Conservation (phyloP, 2,888 invertebrate species). For the Melieria omissa region DNA sequence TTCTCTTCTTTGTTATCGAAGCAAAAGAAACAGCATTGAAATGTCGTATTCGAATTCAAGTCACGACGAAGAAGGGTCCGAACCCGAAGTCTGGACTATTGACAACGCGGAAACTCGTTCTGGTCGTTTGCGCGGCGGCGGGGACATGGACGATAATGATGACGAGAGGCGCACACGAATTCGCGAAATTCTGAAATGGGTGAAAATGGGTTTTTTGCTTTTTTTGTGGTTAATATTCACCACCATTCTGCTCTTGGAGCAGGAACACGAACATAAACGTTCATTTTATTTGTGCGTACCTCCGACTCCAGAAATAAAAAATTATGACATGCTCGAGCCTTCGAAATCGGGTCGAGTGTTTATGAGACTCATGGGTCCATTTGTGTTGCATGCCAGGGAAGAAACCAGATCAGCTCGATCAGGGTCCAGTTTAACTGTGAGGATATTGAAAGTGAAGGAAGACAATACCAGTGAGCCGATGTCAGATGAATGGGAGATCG, state of each 20-base stretch:
- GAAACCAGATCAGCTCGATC: background rate
- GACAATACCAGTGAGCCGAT: background rate
- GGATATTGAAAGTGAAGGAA: background rate
- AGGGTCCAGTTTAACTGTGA: too few species aligned
- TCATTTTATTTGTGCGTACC: slow-evolving; percentile 25
- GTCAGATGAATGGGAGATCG: slow-evolving; percentile 5
- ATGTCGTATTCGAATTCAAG: slow-evolving; percentile 6
- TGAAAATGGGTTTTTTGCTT: slow-evolving; percentile 12
- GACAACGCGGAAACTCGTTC: too few species aligned
- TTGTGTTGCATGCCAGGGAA: slow-evolving; percentile 19
- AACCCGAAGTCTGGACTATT: too few species aligned
- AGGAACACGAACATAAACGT: slow-evolving; percentile 29
- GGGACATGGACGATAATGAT: too few species aligned
- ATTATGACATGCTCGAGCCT: background rate
- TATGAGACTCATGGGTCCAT: slow-evolving; percentile 34
- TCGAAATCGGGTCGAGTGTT: slow-evolving; percentile 10
- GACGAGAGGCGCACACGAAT: too few species aligned
- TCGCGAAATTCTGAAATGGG: slow-evolving; percentile 14
- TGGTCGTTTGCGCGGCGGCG: too few species aligned
- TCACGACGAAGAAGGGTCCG: too few species aligned
- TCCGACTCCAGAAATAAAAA: background rate
- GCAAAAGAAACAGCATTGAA: background rate
- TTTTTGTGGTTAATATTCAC: slow-evolving; percentile 41
- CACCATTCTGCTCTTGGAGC: slow-evolving; percentile 32
- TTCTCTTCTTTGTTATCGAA: too few species aligned